These are phyloP conservation scores for Protophormia terraenovae DNA, from an alignment of 2,888 invertebrate species.

Conservation along the genomic window DNA sequence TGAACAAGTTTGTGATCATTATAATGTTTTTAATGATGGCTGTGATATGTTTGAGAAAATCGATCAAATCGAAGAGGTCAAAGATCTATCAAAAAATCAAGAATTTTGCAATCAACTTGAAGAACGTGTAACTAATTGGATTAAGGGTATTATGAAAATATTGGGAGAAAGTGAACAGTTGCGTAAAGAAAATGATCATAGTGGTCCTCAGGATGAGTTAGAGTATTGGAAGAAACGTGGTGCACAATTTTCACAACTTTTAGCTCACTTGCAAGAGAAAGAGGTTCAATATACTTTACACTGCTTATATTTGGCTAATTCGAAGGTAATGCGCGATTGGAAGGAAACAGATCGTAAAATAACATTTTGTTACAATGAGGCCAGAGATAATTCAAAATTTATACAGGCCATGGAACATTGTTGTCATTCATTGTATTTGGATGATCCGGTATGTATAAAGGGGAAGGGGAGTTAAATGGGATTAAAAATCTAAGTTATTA, in stretches of 20 bases:
- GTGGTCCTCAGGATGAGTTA: slow-evolving; percentile 96
- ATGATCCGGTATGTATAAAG: slow-evolving; percentile 88
- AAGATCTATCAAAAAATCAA: slow-evolving; percentile 86
- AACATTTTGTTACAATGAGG: slow-evolving; percentile 97
- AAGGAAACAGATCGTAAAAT: slow-evolving; percentile 93
- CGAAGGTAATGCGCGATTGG: slow-evolving; percentile 91
- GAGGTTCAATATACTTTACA: slow-evolving; percentile 90
- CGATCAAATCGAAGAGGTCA: slow-evolving; percentile 86
- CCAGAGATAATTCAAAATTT: slow-evolving; percentile 97
- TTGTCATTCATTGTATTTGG: slow-evolving; percentile 95
- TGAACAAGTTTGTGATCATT: slow-evolving; percentile 91
- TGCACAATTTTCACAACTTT: slow-evolving; percentile 94
- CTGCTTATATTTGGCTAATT: slow-evolving; percentile 88
- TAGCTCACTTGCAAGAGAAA: slow-evolving; percentile 88
- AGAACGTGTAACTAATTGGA: slow-evolving; percentile 89
- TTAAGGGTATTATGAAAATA: slow-evolving; percentile 90
- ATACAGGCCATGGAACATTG: slow-evolving; percentile 96
- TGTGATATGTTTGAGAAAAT: slow-evolving; percentile 84
- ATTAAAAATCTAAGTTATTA: too few relatives aligned
- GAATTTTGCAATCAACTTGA: slow-evolving; percentile 86
- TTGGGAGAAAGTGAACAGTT: slow-evolving; percentile 96
- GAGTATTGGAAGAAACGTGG: slow-evolving; percentile 98
- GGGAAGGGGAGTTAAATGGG: too few relatives aligned
- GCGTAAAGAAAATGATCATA: slow-evolving; percentile 93
- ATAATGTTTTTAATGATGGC: slow-evolving; percentile 90